phyloP scores from a whole-genome alignment of 2,888 invertebrate species.

The Chrysomela aeneicollis region DNA sequence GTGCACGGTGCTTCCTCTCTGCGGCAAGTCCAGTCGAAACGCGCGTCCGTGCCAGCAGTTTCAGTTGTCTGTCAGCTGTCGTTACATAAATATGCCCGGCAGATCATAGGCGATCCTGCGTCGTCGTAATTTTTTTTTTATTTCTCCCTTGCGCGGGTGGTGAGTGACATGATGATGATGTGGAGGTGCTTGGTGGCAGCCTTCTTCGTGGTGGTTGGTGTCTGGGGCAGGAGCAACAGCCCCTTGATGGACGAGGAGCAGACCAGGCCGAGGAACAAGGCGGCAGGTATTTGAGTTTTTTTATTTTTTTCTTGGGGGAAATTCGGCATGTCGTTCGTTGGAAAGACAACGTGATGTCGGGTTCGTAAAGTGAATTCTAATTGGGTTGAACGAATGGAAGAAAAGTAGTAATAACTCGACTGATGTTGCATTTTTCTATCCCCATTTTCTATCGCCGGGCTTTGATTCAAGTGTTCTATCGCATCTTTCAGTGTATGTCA shows the following conservation, averaged over 20 bases:
- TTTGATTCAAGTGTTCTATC: too few species aligned
- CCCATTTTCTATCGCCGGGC: too few species aligned
- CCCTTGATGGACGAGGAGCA: slow-evolving; percentile 55
- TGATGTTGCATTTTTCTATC: too few species aligned
- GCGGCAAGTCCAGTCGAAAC: neutral
- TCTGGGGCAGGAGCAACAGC: slow-evolving; percentile 50
- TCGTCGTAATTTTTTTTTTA: slow-evolving; percentile 12
- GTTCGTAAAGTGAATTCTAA: too few species aligned
- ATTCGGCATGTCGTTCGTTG: too few species aligned
- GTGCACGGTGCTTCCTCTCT: too few species aligned
- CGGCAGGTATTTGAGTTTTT: slow-evolving; percentile 51
- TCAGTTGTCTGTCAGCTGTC: slow-evolving; percentile 23
- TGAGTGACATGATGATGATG: slow-evolving; percentile 16
- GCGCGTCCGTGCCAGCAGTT: slow-evolving; percentile 12
- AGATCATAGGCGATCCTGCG: slow-evolving; percentile 16
- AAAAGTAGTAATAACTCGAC: too few species aligned
- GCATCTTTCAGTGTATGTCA: too few species aligned
- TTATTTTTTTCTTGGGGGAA: neutral
- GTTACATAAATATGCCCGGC: slow-evolving; percentile 17
- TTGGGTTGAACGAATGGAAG: too few species aligned
- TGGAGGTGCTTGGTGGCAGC: slow-evolving; percentile 24
- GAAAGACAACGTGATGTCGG: too few species aligned
- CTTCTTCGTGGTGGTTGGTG: slow-evolving; percentile 26
- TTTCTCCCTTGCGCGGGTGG: slow-evolving; percentile 21
- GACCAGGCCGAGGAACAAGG: slow-evolving; percentile 53